Base-by-base conservation (phyloP, 2,113 vertebrate genomes). In the Odontophorus gujanensis region DNA sequence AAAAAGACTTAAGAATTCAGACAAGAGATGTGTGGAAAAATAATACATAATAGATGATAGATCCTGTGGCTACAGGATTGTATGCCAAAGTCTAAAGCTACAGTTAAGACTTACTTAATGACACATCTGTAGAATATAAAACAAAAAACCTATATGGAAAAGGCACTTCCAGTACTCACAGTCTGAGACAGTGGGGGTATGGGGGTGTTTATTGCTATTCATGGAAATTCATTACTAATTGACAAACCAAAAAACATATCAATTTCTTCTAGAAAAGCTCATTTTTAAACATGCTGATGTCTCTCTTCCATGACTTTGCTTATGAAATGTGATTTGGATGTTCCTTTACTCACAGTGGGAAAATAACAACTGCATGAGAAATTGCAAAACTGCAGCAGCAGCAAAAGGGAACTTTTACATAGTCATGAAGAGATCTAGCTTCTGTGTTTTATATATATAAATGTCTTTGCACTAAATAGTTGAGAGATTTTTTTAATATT, bases 111-210 rank as follows among this genome's bases (percentile, higher is more conserved):
- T 88, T n/a, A 58, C 89, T 93, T 93, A 95, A 89, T 85, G 61
- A 71, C 71, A 95, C 84, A 94, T 92, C 81, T 97, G 94, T 81
- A 85, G 84, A 93, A 91, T 84, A 92, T 92, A 96, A 93, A 94
- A 55, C 32, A 92, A 80, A 75, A 89, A 89, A 63, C 11, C 76
- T 81, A 72, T 77, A 92, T 90, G 90, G 95, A 92, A 96, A 96
- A 95, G 87, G 38, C 57, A 90, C 68, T 96, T 96, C 28, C 47
- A 77, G 74, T 59, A 62, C 55, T 94, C 11, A 9, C 58, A 82
- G 45, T 77, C 87, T 86, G 55, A 96, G 83, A 86, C 19, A 5
- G 42, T 51, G 48, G 40, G 94, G 75, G 38, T 20, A 92, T 69
- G 42, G 20, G 53, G 93, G 76, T 79, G 85, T 93, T 95, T 95